Evolutionary conservation across 2,797 vertebrate genomes (phyloP).

Genomic region (Chelmon rostratus): DNA sequence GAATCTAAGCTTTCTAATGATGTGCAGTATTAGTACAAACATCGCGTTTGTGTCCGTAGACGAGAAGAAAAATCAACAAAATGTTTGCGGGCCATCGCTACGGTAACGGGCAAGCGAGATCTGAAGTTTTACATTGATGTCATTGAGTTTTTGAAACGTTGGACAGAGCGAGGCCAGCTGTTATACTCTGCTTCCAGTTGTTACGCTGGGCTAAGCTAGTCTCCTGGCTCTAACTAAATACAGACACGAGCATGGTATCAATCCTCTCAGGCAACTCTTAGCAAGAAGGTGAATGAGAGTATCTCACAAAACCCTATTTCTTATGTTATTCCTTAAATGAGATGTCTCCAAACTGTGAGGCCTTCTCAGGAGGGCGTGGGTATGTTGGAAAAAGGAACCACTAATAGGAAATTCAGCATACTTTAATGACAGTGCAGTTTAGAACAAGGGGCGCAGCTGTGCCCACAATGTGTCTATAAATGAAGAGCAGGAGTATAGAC

Average conservation of each 20-base stretch:
- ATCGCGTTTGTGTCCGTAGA: too few relatives aligned
- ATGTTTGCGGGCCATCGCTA: too few relatives aligned
- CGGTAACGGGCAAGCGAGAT: too few relatives aligned
- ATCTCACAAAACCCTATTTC: too few relatives aligned
- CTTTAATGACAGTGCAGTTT: background rate
- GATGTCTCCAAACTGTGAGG: background rate
- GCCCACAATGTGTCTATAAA: background rate
- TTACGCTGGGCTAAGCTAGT: background rate
- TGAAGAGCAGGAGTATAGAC: background rate
- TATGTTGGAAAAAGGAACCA: background rate
- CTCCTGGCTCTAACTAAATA: background rate
- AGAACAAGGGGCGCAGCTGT: background rate
- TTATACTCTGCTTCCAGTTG: background rate
- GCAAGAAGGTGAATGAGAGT: too few relatives aligned
- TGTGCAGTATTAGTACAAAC: too few relatives aligned
- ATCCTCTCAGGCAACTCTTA: too few relatives aligned
- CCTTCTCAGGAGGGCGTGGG: background rate
- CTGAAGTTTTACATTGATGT: too few relatives aligned
- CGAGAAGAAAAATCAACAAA: too few relatives aligned
- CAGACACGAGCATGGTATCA: background rate
- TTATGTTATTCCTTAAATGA: too few relatives aligned
- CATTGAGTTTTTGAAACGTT: background rate
- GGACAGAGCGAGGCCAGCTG: background rate
- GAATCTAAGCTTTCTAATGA: too few relatives aligned
- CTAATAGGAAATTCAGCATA: background rate